These are phyloP conservation scores for Microplitis demolitor DNA, from an alignment of 1,140 invertebrate species.

Conservation along the genomic window DNA sequence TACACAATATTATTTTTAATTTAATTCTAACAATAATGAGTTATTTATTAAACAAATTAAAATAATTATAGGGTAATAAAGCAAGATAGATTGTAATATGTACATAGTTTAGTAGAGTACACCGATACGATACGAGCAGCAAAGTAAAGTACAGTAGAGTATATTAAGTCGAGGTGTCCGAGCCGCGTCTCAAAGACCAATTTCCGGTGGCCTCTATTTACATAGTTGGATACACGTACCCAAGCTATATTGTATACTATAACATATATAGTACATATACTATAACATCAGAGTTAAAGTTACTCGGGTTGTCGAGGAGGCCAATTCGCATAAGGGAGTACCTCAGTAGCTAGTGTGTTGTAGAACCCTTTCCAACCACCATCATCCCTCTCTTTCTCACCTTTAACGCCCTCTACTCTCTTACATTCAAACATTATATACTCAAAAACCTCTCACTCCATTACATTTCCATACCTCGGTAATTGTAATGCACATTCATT, in stretches of 20 bases:
- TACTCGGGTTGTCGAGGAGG: not conserved
- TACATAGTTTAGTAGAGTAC: not conserved
- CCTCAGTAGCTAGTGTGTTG: not conserved
- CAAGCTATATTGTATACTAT: constrained; percentile 16
- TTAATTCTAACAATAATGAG: not conserved
- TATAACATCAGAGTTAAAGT: not conserved
- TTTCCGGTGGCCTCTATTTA: constrained; percentile 58
- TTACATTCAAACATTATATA: not conserved
- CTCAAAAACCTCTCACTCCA: not conserved
- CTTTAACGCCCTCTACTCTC: not conserved
- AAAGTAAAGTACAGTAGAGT: not conserved
- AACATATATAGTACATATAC: not conserved
- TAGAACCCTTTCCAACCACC: not conserved
- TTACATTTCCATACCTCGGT: constrained; percentile 56
- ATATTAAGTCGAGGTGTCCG: constrained; percentile 17
- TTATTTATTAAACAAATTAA: not conserved
- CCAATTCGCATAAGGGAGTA: constrained; percentile 7
- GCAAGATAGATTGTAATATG: no score
- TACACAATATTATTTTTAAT: not conserved
- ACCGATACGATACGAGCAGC: not conserved
- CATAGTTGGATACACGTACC: constrained; percentile 52
- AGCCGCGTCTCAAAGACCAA: constrained; percentile 55
- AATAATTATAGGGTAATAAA: no score
- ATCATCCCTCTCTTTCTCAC: not conserved
- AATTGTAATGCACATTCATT: constrained; percentile 57